These are phyloP conservation scores for Sorex maritimensis DNA, from an alignment of 2,797 vertebrate species.

Conservation along the genomic window DNA sequence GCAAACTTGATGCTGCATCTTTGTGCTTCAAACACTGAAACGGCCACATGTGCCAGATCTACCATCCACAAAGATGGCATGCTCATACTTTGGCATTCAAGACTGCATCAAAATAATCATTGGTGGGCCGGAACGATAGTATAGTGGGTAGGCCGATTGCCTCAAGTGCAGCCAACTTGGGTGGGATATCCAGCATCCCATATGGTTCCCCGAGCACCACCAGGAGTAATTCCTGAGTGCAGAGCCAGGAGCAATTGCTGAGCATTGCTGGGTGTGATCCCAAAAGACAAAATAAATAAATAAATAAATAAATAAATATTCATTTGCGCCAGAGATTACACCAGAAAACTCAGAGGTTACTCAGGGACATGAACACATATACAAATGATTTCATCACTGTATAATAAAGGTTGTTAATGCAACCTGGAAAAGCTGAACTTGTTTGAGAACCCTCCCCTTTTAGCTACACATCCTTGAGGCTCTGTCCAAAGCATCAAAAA, in stretches of 20 bases:
- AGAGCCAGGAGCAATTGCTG: too few relatives aligned
- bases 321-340: background rate
- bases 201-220: too few relatives aligned
- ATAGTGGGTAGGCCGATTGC: too few relatives aligned
- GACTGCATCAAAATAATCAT: background rate
- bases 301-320: background rate
- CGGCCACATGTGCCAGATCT: background rate
- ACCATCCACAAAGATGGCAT: background rate
- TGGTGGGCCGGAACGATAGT: background rate
- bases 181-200: too few relatives aligned
- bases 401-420: background rate
- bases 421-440: background rate
- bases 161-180: too few relatives aligned
- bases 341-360: background rate
- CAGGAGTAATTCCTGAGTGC: too few relatives aligned
- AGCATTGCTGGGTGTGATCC: too few relatives aligned
- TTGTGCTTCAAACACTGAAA: background rate
- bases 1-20: background rate
- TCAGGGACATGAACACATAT: background rate
- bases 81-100: background rate
- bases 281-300: too few relatives aligned
- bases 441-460: background rate
- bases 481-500: constrained; percentile 38
- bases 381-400: constrained; percentile 29
- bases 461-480: background rate